Conservation (phyloP, 2,888 invertebrate species). For the Boloria selene region DNA sequence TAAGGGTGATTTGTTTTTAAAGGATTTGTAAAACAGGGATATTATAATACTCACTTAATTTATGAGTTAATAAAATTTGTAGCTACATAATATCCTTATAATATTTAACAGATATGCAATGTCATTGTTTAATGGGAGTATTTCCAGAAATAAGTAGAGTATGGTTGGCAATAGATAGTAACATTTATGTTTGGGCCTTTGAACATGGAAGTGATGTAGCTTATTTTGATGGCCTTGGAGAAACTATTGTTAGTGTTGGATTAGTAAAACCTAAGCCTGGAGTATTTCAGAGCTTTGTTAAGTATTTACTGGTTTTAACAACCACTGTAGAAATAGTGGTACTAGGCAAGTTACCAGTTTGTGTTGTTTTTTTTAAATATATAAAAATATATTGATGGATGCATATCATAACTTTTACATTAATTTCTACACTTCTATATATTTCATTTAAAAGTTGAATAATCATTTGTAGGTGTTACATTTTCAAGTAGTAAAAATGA, state of each 20-base stretch:
- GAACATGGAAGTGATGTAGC: constrained; percentile 97
- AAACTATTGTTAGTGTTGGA: constrained; percentile 96
- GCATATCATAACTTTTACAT: not conserved
- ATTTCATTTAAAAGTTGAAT: too few relatives aligned
- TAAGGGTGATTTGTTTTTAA: not conserved
- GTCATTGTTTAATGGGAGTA: constrained; percentile 97
- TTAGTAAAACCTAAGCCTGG: constrained; percentile 93
- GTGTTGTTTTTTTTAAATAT: constrained; percentile 8
- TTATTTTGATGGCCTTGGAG: constrained; percentile 97
- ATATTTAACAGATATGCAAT: constrained; percentile 90
- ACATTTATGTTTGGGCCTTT: constrained; percentile 99
- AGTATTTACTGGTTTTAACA: constrained; percentile 94
- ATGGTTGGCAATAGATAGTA: constrained; percentile 98
- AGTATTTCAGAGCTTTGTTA: constrained; percentile 95
- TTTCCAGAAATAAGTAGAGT: constrained; percentile 98
- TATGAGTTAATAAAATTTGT: too few relatives aligned
- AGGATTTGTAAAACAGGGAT: not conserved
- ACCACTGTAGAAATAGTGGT: constrained; percentile 97
- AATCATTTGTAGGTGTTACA: constrained; percentile 75
- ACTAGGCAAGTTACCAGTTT: constrained; percentile 84
- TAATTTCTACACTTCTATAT: too few relatives aligned
- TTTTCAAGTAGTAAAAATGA: constrained; percentile 71
- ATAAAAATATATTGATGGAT: not conserved
- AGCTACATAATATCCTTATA: constrained; percentile 45
- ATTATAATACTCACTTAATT: too few relatives aligned